Conservation (phyloP, 1,140 invertebrate species). For the Brachystomella parvula region DNA sequence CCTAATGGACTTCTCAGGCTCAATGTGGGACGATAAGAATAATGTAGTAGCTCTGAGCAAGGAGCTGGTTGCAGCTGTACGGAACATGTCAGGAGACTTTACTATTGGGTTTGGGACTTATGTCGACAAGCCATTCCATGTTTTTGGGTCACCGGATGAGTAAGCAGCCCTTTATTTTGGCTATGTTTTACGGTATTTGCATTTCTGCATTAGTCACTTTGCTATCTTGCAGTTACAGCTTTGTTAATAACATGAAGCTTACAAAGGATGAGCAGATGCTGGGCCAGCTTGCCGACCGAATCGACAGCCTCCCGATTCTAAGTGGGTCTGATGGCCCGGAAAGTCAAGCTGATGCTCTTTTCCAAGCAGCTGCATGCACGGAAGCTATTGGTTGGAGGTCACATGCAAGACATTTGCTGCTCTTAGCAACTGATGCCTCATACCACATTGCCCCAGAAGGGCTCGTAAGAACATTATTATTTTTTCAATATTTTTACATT, state of each 20-base stretch:
- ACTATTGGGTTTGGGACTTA: background rate
- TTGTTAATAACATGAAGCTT: background rate
- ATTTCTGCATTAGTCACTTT: background rate
- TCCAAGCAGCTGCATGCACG: background rate
- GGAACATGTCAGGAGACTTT: background rate
- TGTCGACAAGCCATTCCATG: background rate
- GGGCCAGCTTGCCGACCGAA: background rate
- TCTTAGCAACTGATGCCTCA: background rate
- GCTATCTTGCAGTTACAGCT: background rate
- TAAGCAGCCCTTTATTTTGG: background rate
- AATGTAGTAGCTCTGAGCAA: conserved; percentile 1
- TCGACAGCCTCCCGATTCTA: background rate
- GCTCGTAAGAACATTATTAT: too few relatives aligned
- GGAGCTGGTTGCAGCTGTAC: background rate
- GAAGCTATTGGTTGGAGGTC: background rate
- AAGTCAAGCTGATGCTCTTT: background rate
- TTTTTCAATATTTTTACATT: too few relatives aligned
- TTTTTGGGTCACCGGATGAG: too few relatives aligned
- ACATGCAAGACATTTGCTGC: background rate
- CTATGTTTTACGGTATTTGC: background rate
- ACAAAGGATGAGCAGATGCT: background rate
- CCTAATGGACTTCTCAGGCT: conserved; percentile 4
- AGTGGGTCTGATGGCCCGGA: background rate
- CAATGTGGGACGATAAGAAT: background rate
- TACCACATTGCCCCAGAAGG: background rate